Conservation (phyloP, 2,113 vertebrate genomes). For the Varanus komodoensis region DNA sequence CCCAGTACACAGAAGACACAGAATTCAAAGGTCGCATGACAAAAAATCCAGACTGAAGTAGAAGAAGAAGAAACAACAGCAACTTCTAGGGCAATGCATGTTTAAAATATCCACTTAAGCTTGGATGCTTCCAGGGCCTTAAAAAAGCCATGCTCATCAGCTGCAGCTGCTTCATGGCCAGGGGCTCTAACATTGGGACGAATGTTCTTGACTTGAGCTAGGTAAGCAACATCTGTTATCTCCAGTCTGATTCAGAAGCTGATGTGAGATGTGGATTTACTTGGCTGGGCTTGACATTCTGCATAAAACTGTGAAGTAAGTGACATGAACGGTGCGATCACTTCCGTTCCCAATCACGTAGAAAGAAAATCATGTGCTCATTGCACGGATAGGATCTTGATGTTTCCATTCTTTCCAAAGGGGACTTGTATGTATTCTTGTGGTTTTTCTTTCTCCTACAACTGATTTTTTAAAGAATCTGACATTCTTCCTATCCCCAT, state of each 20-base stretch:
- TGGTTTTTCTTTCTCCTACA: too few relatives aligned
- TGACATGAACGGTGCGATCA: background rate
- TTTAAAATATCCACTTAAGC: background rate
- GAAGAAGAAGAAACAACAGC: background rate
- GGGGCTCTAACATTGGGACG: background rate
- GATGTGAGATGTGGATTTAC: background rate
- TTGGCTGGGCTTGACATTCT: background rate
- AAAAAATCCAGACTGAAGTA: background rate
- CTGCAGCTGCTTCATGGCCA: background rate
- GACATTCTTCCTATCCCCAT: too few relatives aligned
- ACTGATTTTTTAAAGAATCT: too few relatives aligned
- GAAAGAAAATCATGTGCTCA: background rate
- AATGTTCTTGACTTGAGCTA: background rate
- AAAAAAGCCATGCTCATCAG: fast-evolving
- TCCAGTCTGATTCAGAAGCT: background rate
- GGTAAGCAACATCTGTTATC: background rate
- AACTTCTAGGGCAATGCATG: background rate
- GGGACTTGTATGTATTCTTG: too few relatives aligned
- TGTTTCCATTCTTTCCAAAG: too few relatives aligned
- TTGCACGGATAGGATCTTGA: background rate
- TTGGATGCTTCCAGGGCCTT: background rate
- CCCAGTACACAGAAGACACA: background rate
- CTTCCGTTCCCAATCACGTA: background rate
- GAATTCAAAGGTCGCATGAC: background rate
- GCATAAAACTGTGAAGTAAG: conserved; percentile 11